phyloP scores from a whole-genome alignment of 2,797 vertebrate species.

The Siniperca scherzeri region DNA sequence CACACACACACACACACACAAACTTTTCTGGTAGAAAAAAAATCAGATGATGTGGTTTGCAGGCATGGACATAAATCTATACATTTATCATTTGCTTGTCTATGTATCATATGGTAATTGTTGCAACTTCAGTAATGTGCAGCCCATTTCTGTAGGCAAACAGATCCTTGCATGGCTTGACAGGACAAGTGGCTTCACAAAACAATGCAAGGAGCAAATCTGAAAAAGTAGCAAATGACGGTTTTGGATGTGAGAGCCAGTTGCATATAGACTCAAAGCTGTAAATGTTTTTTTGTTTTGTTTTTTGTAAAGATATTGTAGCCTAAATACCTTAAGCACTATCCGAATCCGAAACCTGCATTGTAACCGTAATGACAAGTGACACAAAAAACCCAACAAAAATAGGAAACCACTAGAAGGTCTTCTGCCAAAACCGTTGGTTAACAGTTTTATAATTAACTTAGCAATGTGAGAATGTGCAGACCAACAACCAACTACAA shows the following conservation, averaged over 20 bases:
- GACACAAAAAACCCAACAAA: constrained; percentile 18
- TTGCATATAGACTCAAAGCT: background rate
- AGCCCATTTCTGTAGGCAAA: background rate
- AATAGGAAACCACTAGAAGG: constrained; percentile 23
- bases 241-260: background rate
- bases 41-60: background rate
- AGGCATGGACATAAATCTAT: background rate
- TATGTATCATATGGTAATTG: background rate
- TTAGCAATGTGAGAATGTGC: constrained; percentile 40
- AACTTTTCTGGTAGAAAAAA: background rate
- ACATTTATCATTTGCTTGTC: background rate
- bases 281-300: background rate
- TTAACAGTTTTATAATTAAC: constrained; percentile 57
- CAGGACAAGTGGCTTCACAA: background rate
- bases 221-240: constrained; percentile 4
- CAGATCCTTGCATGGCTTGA: background rate
- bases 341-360: constrained; percentile 22
- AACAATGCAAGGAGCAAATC: constrained; percentile 3
- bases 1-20: background rate
- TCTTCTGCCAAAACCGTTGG: constrained; percentile 34
- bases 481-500: constrained; percentile 32
- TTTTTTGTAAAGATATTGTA: constrained; percentile 32
- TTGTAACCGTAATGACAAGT: constrained; percentile 39
- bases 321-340: constrained; percentile 4
- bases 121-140: background rate